Percentiles rank a stretch among this genome's conserved stretches.
phyloP scores from a whole-genome alignment of 2,888 invertebrate species.

The Tetropium fuscum region DNA sequence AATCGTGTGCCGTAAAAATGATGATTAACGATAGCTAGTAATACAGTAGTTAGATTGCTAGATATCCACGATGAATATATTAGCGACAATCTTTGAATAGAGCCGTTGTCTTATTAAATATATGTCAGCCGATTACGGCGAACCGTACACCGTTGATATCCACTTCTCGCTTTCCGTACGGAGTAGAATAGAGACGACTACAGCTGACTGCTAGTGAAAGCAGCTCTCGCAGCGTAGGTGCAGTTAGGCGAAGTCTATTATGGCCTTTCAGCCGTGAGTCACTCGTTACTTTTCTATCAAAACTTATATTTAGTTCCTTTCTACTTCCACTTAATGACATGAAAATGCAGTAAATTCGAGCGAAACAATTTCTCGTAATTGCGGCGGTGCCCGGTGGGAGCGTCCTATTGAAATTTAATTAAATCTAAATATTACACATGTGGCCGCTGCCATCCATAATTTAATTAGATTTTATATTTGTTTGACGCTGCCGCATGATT shows the following conservation, averaged over 20 bases:
- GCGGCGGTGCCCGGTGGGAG: conserved; percentile 35
- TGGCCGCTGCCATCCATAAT: not conserved
- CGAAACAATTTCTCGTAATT: conserved; percentile 41
- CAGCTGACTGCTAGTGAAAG: conserved; percentile 42
- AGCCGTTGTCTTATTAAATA: conserved; percentile 57
- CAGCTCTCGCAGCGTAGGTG: conserved; percentile 30
- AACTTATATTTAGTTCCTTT: conserved; percentile 42
- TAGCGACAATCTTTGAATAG: conserved; percentile 61
- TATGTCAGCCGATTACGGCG: conserved; percentile 17
- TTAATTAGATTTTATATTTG: no score
- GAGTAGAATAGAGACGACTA: conserved; percentile 33
- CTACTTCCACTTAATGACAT: conserved; percentile 40
- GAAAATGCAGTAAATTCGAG: conserved; percentile 41
- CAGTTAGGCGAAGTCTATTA: conserved; percentile 44
- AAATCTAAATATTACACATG: conserved; percentile 31
- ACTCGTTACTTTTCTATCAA: conserved; percentile 38
- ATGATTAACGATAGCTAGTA: conserved; percentile 55
- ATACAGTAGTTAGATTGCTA: conserved; percentile 58
- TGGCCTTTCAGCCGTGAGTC: conserved; percentile 46
- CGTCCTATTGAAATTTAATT: conserved; percentile 39
- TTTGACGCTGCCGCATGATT: no score
- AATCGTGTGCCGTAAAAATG: conserved; percentile 46
- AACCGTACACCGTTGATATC: not conserved
- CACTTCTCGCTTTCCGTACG: conserved; percentile 32
- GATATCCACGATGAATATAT: conserved; percentile 57